Conservation (phyloP, 2,113 vertebrate species). For the Dasyprocta punctata region DNA sequence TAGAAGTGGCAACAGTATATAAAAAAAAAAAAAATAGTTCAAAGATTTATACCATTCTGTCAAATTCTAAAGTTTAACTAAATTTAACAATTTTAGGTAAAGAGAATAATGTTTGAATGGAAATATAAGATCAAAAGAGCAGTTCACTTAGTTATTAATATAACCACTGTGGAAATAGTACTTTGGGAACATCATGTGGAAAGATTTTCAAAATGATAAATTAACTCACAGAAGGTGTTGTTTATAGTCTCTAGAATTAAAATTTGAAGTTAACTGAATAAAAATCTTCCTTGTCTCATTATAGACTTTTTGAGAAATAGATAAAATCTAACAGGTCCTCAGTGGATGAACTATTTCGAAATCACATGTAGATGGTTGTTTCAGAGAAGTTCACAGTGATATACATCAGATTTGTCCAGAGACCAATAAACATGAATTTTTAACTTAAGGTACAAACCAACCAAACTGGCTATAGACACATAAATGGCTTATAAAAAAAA, state of each 20-base stretch:
- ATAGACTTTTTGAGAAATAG: conserved; percentile 40
- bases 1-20: conserved; percentile 19
- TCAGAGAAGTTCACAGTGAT: conserved; percentile 73
- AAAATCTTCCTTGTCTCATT: conserved; percentile 1
- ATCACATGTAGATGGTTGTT: conserved; percentile 41
- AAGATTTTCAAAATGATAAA: not conserved
- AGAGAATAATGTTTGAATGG: conserved; percentile 58
- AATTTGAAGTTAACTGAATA: conserved; percentile 26
- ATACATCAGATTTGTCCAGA: conserved; percentile 80
- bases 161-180: not conserved
- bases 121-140: not conserved
- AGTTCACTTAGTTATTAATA: conserved; percentile 42
- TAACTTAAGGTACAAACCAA: conserved; percentile 67
- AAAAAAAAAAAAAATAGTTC: not conserved
- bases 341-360: conserved; percentile 69
- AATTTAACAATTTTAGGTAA: conserved; percentile 60
- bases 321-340: conserved; percentile 50
- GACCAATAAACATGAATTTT: conserved; percentile 79
- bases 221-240: not conserved
- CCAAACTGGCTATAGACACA: conserved; percentile 10
- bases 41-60: conserved; percentile 42
- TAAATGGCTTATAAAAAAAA: conserved; percentile 59
- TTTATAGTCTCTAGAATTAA: conserved; percentile 2
- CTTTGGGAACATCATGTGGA: not conserved
- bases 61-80: conserved; percentile 68